These are phyloP conservation scores for Scolopax rusticola DNA, from an alignment of 2,797 vertebrate species.

Conservation along the genomic window DNA sequence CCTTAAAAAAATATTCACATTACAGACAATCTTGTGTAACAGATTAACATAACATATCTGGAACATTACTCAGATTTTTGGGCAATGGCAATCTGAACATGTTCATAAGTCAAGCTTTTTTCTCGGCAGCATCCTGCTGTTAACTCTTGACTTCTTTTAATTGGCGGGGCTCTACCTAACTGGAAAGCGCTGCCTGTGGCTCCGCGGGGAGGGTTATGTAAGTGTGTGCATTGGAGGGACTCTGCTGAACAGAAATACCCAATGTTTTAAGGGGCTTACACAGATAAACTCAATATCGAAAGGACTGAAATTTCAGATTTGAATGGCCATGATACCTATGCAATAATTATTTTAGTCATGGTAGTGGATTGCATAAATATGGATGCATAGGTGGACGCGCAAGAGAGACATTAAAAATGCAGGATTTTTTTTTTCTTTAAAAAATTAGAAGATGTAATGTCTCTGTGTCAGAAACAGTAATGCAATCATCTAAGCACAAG, in stretches of 20 bases:
- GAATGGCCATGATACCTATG: neutral
- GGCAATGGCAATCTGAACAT: conserved; percentile 28
- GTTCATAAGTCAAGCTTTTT: conserved; percentile 30
- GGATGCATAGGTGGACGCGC: neutral
- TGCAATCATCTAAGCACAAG: neutral
- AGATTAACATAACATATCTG: conserved; percentile 59
- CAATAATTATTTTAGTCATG: neutral
- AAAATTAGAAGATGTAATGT: neutral
- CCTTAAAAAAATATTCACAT: conserved; percentile 33
- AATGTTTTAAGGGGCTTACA: neutral
- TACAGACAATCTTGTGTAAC: conserved; percentile 45
- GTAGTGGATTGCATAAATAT: neutral
- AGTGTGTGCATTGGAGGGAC: neutral
- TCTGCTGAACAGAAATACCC: neutral
- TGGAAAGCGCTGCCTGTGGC: neutral
- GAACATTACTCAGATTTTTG: conserved; percentile 57
- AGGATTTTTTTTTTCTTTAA: neutral
- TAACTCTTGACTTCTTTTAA: neutral
- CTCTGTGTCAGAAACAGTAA: neutral
- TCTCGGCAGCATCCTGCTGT: neutral
- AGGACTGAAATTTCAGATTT: neutral
- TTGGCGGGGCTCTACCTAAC: fast-evolving
- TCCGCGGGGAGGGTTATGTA: neutral
- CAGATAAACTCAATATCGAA: neutral
- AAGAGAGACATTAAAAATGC: neutral